These are phyloP conservation scores for Papilio protenor DNA, from an alignment of 2,888 invertebrate genomes.

Conservation along the genomic window DNA sequence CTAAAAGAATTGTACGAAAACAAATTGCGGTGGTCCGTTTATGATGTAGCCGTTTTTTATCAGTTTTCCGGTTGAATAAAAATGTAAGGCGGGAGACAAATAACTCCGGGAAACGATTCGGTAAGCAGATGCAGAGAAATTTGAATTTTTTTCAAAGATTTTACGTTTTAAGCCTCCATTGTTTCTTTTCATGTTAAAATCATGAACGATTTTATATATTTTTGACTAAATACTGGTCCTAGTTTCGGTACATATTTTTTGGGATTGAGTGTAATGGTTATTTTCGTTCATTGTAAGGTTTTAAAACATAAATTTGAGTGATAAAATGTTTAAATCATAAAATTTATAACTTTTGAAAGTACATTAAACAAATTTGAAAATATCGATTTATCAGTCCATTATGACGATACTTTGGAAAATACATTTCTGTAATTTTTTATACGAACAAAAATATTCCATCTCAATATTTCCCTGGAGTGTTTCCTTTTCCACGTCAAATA, in stretches of 20 bases:
- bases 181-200: neutral
- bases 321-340: neutral
- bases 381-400: conserved; percentile 7
- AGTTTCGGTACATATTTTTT: neutral
- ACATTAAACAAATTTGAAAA: neutral
- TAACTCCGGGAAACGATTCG: conserved; percentile 15
- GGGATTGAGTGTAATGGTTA: neutral
- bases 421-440: conserved; percentile 12
- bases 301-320: neutral
- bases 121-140: conserved; percentile 7
- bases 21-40: conserved; percentile 25
- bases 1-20: conserved; percentile 21
- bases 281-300: neutral
- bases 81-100: conserved; percentile 23
- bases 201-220: neutral
- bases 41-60: conserved; percentile 24
- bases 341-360: neutral
- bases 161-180: neutral
- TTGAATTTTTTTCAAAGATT: conserved; percentile 14
- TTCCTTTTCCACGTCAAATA: neutral
- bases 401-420: conserved; percentile 17
- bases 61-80: conserved; percentile 25
- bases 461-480: conserved; percentile 18
- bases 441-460: conserved; percentile 19
- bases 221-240: neutral